Conservation (phyloP, 2,888 invertebrate species). For the Ichneumon xanthorius region DNA sequence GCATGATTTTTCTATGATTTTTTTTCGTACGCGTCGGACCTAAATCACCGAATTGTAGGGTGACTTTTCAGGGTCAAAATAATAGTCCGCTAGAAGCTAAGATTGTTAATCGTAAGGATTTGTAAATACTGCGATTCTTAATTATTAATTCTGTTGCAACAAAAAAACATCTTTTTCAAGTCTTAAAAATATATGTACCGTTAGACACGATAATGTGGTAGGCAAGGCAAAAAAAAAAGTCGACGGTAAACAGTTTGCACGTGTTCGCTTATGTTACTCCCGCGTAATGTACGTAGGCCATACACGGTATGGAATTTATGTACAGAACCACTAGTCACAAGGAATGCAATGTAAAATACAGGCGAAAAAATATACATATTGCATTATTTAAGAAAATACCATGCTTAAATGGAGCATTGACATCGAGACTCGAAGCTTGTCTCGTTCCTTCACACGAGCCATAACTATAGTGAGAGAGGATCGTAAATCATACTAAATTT, state of each 20-base stretch:
- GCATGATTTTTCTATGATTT: too few species aligned
- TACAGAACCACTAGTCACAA: conserved; percentile 15
- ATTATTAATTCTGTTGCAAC: too few species aligned
- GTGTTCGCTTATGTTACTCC: background rate
- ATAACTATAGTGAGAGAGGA: conserved; percentile 19
- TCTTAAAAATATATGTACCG: too few species aligned
- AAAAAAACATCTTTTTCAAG: too few species aligned
- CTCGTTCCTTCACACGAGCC: conserved; percentile 27
- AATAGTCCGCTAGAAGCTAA: too few species aligned
- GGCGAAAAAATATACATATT: conserved; percentile 17
- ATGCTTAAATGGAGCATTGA: conserved; percentile 48
- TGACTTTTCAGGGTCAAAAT: too few species aligned
- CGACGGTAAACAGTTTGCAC: conserved; percentile 15
- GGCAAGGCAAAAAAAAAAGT: background rate
- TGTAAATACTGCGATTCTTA: too few species aligned
- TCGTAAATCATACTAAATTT: conserved; percentile 25
- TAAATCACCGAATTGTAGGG: too few species aligned
- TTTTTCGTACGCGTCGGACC: too few species aligned
- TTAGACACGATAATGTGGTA: background rate
- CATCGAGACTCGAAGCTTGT: conserved; percentile 25
- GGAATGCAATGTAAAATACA: conserved; percentile 36
- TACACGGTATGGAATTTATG: conserved; percentile 1
- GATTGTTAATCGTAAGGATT: too few species aligned
- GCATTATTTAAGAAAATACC: conserved; percentile 33
- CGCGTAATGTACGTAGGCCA: background rate